Conservation (phyloP, 1,140 invertebrate species). For the Plectus sambesii region DNA sequence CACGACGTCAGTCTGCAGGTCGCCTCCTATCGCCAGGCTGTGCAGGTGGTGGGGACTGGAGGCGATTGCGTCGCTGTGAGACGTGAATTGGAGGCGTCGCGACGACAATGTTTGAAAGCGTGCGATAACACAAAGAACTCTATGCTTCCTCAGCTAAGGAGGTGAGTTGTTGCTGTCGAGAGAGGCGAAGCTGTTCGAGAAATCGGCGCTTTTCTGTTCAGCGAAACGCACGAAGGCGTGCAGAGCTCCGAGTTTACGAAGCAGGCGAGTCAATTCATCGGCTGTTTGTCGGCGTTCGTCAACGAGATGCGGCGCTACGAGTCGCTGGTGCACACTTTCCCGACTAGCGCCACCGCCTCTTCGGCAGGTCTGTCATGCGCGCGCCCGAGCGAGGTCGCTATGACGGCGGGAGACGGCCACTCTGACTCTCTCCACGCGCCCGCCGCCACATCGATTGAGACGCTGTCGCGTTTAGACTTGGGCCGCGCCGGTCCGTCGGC, state of each 20-base stretch:
- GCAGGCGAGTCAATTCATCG: conserved; percentile 38
- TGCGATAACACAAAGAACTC: conserved; percentile 42
- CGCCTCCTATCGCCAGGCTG: conserved; percentile 32
- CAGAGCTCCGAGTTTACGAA: conserved; percentile 25
- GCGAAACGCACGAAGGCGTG: not conserved
- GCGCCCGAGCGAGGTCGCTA: conserved; percentile 12
- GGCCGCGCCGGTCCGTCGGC: not conserved
- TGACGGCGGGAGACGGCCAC: conserved; percentile 1
- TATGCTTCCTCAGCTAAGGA: conserved; percentile 40
- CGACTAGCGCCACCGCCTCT: no score
- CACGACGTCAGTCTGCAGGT: conserved; percentile 42
- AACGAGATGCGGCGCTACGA: conserved; percentile 41
- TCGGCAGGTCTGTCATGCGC: not conserved
- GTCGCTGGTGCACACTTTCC: conserved; percentile 37
- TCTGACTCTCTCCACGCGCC: conserved; percentile 3
- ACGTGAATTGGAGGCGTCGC: conserved; percentile 37
- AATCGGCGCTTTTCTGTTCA: not conserved
- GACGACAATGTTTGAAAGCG: conserved; percentile 35
- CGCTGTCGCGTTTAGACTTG: not conserved
- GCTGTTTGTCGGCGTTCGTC: conserved; percentile 38
- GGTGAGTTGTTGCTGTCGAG: no score
- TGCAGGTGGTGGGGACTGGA: conserved; percentile 40
- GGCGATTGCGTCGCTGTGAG: conserved; percentile 30
- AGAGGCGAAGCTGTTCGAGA: no score
- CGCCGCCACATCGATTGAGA: conserved; percentile 6